phyloP scores from a whole-genome alignment of 2,888 invertebrate species.

The Operophtera brumata region DNA sequence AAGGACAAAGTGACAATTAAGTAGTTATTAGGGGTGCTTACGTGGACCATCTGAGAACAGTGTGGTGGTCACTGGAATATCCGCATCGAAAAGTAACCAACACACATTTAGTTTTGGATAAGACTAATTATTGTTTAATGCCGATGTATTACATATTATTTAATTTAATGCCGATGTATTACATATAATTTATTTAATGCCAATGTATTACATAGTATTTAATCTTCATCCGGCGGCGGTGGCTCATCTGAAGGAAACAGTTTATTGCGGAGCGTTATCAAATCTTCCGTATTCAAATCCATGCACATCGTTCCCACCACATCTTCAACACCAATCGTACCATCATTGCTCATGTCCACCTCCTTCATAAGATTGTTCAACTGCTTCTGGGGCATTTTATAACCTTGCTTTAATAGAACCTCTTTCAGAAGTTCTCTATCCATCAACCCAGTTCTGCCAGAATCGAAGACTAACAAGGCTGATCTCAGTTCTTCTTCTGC shows the following conservation, averaged over 20 bases:
- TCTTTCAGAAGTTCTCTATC: slow-evolving; percentile 63
- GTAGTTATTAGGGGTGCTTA: too few relatives aligned
- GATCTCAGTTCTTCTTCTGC: slow-evolving; percentile 64
- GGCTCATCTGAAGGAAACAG: slow-evolving; percentile 40
- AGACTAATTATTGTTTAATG: too few relatives aligned
- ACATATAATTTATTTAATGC: too few relatives aligned
- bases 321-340: slow-evolving; percentile 68
- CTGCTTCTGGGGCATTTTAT: slow-evolving; percentile 55
- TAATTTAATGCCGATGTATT: too few relatives aligned
- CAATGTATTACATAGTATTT: neutral
- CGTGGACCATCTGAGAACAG: too few relatives aligned
- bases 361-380: slow-evolving; percentile 67
- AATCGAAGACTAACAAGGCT: slow-evolving; percentile 61
- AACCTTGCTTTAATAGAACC: slow-evolving; percentile 53
- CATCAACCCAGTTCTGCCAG: slow-evolving; percentile 52
- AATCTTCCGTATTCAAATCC: slow-evolving; percentile 66
- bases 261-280: slow-evolving; percentile 52
- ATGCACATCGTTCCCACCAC: slow-evolving; percentile 71
- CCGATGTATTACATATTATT: too few relatives aligned
- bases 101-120: too few relatives aligned
- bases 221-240: slow-evolving; percentile 17
- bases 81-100: too few relatives aligned
- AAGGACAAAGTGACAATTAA: too few relatives aligned
- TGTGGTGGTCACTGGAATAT: too few relatives aligned
- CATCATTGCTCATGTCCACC: slow-evolving; percentile 69